Evolutionary conservation across 2,888 invertebrate genomes (phyloP).

Genomic region (Chrysina gloriosa): DNA sequence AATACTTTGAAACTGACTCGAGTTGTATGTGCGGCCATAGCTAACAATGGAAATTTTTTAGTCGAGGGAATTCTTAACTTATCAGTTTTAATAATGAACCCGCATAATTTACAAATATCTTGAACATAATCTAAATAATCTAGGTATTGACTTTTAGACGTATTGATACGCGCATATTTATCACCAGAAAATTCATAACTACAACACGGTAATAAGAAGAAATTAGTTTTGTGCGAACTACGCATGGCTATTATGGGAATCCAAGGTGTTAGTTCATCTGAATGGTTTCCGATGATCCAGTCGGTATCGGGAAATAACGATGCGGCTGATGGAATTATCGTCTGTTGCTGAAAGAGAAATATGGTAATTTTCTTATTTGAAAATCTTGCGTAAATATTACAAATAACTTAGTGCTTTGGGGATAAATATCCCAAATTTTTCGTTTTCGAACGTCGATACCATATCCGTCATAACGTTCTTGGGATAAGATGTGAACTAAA

Average conservation of each 20-base stretch:
- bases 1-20: slow-evolving; percentile 63
- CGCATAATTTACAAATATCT: slow-evolving; percentile 74
- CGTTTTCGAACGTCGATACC: slow-evolving; percentile 89
- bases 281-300: slow-evolving; percentile 98
- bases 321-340: slow-evolving; percentile 76
- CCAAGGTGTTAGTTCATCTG: slow-evolving; percentile 99
- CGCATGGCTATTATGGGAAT: slow-evolving; percentile 90
- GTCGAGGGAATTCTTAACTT: slow-evolving; percentile 96
- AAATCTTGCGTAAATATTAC: slow-evolving; percentile 60
- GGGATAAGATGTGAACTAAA: slow-evolving; percentile 84
- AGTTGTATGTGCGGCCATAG: slow-evolving; percentile 64
- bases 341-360: slow-evolving; percentile 65
- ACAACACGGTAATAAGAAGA: slow-evolving; percentile 96
- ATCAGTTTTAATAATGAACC: slow-evolving; percentile 81
- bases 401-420: slow-evolving; percentile 73
- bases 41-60: slow-evolving; percentile 87
- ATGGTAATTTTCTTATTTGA: neutral
- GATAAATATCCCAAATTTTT: slow-evolving; percentile 89
- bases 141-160: slow-evolving; percentile 80
- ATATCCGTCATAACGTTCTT: slow-evolving; percentile 84
- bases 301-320: slow-evolving; percentile 79
- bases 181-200: slow-evolving; percentile 88
- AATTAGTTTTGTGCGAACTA: slow-evolving; percentile 80
- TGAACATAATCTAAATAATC: slow-evolving; percentile 78
- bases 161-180: slow-evolving; percentile 81